Percentiles rank a stretch among this genome's conserved stretches.
Evolutionary conservation across 2,888 invertebrate genomes (phyloP).

Genomic region (Lithosia quadra): DNA sequence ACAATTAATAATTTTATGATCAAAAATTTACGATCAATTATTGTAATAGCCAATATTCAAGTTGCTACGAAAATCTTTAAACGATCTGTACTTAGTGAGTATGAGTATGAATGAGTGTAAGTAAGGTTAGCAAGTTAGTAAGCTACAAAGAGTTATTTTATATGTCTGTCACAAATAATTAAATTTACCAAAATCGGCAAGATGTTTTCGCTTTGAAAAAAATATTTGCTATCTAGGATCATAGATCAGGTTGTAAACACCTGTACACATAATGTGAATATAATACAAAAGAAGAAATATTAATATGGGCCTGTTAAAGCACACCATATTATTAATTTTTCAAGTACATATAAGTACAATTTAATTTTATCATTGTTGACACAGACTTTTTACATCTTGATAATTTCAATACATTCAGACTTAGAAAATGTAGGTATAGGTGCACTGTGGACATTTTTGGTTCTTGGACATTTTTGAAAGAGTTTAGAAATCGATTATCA

Average conservation of each 20-base stretch:
- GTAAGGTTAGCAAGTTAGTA: not conserved
- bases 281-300: not conserved
- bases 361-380: conserved; percentile 1
- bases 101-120: not conserved
- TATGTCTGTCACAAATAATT: not conserved
- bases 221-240: not conserved
- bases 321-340: not conserved
- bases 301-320: not conserved
- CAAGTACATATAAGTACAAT: conserved; percentile 3
- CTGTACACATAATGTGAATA: not conserved
- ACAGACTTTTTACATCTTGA: not conserved
- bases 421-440: not conserved
- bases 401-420: not conserved
- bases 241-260: too few relatives aligned
- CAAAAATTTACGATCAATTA: not conserved
- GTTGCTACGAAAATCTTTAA: conserved; percentile 2
- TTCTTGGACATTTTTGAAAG: not conserved
- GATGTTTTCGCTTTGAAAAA: not conserved
- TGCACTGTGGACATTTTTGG: not conserved
- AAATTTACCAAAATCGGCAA: not conserved
- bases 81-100: conserved; percentile 14
- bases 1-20: not conserved
- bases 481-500: not conserved
- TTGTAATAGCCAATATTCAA: not conserved
- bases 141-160: not conserved